Evolutionary conservation across 2,888 invertebrate genomes (phyloP).

Genomic region (Amphipoea lucens): DNA sequence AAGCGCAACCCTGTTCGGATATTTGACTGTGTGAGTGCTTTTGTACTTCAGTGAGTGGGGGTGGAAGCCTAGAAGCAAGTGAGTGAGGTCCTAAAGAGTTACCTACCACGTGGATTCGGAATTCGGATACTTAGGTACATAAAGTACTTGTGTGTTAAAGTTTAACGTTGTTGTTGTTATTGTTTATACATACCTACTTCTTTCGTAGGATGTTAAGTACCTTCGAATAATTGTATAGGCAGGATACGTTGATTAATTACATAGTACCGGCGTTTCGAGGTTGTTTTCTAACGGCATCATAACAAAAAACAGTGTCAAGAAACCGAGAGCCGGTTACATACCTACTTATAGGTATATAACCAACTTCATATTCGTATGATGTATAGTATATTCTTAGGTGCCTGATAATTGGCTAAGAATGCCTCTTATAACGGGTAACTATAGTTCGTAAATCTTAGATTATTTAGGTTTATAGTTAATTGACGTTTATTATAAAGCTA

Average conservation of each 20-base stretch:
- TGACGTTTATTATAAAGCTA: background rate
- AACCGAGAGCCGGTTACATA: slow-evolving; percentile 47
- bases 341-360: background rate
- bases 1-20: slow-evolving; percentile 78
- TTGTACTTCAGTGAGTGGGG: slow-evolving; percentile 78
- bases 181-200: slow-evolving; percentile 25
- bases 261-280: slow-evolving; percentile 20
- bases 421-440: background rate
- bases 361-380: background rate
- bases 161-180: slow-evolving; percentile 39
- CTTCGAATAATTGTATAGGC: background rate
- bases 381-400: background rate
- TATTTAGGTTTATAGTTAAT: background rate
- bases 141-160: slow-evolving; percentile 8
- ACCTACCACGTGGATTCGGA: slow-evolving; percentile 40
- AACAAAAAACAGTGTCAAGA: slow-evolving; percentile 62
- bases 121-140: slow-evolving; percentile 22
- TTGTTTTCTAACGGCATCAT: slow-evolving; percentile 45
- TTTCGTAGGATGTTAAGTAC: background rate
- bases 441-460: slow-evolving; percentile 6
- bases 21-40: slow-evolving; percentile 86
- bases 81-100: slow-evolving; percentile 75
- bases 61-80: slow-evolving; percentile 76
- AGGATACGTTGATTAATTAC: background rate
- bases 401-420: slow-evolving; percentile 5